Percentiles rank a stretch among this genome's conserved stretches.
Evolutionary conservation across 2,797 vertebrate genomes (phyloP).

Genomic region (Psittacula derbiana): DNA sequence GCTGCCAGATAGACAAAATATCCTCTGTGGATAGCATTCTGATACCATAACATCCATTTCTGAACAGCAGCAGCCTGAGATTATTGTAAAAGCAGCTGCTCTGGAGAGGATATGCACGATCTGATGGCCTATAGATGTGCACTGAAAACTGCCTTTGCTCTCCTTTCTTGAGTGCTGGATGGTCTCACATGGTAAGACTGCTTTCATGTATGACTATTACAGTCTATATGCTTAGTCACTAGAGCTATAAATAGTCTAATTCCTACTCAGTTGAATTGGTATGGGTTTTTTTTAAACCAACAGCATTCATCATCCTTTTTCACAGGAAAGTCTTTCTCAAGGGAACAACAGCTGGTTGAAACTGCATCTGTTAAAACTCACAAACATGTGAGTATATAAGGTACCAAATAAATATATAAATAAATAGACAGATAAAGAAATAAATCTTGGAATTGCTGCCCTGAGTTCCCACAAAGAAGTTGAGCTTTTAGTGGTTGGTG

Average conservation of each 20-base stretch:
- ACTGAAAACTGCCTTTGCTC: background rate
- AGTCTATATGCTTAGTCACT: slow-evolving; percentile 37
- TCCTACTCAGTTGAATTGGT: background rate
- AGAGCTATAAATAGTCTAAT: slow-evolving; percentile 38
- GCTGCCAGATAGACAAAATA: background rate
- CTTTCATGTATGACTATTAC: background rate
- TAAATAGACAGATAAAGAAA: background rate
- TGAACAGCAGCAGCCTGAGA: background rate
- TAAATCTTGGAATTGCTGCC: background rate
- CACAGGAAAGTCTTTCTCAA: background rate
- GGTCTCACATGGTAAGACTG: background rate
- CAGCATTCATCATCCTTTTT: background rate
- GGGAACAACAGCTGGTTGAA: background rate
- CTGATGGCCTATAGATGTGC: slow-evolving; percentile 26
- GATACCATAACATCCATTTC: background rate
- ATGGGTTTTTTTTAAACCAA: background rate
- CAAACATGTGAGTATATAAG: background rate
- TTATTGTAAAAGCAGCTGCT: background rate
- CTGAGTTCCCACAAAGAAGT: background rate
- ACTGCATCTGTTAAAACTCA: background rate
- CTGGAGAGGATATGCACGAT: background rate
- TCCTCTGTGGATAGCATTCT: background rate
- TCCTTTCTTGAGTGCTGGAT: background rate
- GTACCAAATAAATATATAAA: background rate
- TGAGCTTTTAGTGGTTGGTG: background rate